These are phyloP conservation scores for Callithrix jacchus DNA, from an alignment of 2,113 vertebrate species.

Conservation along the genomic window DNA sequence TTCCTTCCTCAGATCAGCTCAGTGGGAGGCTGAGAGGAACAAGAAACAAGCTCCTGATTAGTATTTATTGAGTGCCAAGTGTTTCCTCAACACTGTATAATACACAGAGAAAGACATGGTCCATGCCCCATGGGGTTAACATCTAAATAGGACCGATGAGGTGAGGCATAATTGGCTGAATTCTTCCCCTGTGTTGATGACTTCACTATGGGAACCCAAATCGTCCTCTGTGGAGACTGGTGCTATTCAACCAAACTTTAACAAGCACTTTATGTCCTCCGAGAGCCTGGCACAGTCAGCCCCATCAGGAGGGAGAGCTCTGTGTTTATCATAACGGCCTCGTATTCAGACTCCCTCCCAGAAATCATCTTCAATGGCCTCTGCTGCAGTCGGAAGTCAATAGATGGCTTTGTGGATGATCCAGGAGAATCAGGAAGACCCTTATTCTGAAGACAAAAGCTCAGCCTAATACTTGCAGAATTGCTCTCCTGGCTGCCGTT, in stretches of 20 bases:
- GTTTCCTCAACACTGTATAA: constrained; percentile 71
- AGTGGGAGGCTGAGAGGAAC: constrained; percentile 59
- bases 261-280: constrained; percentile 61
- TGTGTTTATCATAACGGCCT: neutral
- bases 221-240: constrained; percentile 51
- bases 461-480: constrained; percentile 42
- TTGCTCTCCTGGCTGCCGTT: constrained; percentile 46
- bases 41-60: constrained; percentile 64
- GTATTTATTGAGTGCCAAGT: constrained; percentile 74
- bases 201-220: constrained; percentile 76
- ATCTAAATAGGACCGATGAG: constrained; percentile 70
- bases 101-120: constrained; percentile 68
- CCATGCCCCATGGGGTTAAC: constrained; percentile 65
- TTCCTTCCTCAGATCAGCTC: constrained; percentile 74
- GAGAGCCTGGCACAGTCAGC: constrained; percentile 60
- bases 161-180: constrained; percentile 73
- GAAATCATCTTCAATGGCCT: constrained; percentile 4
- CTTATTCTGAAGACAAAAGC: constrained; percentile 61
- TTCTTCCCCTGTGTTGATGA: constrained; percentile 71
- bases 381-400: constrained; percentile 35
- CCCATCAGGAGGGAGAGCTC: constrained; percentile 35
- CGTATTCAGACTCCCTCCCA: constrained; percentile 16
- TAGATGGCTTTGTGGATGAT: constrained; percentile 59
- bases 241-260: constrained; percentile 73
- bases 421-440: constrained; percentile 59